Conservation (phyloP, 2,888 invertebrate genomes). For the Stictocephala bisonia region DNA sequence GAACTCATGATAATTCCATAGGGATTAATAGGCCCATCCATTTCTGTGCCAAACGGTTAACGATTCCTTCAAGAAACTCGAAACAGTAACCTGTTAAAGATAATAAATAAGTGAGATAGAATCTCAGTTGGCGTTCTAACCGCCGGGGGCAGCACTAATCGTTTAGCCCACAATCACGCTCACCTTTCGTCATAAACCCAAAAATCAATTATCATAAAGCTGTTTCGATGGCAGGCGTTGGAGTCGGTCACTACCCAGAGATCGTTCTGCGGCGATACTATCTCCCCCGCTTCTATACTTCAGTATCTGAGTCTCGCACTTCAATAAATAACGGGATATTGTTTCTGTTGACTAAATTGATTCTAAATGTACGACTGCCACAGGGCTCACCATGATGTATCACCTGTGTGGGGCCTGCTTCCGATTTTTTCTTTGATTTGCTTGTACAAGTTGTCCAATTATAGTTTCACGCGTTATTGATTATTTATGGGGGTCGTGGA, state of each 20-base stretch:
- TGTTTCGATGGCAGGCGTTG: slow-evolving; percentile 7
- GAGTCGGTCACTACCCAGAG: not conserved
- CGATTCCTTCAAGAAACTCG: slow-evolving; percentile 31
- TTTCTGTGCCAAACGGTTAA: slow-evolving; percentile 26
- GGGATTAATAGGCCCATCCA: slow-evolving; percentile 7
- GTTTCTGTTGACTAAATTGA: slow-evolving; percentile 42
- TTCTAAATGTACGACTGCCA: slow-evolving; percentile 31
- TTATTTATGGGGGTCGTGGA: slow-evolving; percentile 36
- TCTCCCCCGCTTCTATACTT: not conserved
- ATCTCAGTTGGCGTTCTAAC: not conserved
- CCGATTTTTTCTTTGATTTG: slow-evolving; percentile 40
- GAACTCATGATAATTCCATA: slow-evolving; percentile 24
- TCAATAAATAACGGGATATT: slow-evolving; percentile 37
- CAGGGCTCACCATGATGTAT: slow-evolving; percentile 10
- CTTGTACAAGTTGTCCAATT: slow-evolving; percentile 39
- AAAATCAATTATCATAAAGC: slow-evolving; percentile 42
- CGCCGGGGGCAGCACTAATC: slow-evolving; percentile 18
- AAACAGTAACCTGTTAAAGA: slow-evolving; percentile 32
- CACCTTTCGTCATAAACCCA: slow-evolving; percentile 34
- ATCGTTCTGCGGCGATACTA: not conserved
- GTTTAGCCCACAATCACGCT: slow-evolving; percentile 23
- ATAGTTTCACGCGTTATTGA: slow-evolving; percentile 36
- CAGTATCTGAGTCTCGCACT: not conserved
- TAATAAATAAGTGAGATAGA: slow-evolving; percentile 34
- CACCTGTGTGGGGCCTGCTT: slow-evolving; percentile 30